Base-by-base conservation (phyloP, 2,797 vertebrate genomes). In the Ctenosaura bakeri region DNA sequence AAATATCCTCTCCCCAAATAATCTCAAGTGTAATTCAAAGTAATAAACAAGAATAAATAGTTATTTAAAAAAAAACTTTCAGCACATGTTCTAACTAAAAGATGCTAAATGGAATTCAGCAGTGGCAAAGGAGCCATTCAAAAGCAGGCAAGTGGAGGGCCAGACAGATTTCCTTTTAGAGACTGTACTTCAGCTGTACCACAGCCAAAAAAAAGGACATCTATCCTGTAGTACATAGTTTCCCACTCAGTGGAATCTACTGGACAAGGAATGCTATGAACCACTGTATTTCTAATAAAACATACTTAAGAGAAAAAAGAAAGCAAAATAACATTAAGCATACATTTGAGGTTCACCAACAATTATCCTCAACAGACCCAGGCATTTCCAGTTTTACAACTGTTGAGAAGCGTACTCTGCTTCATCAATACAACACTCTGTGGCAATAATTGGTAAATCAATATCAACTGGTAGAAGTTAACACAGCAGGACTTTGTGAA, bases 401-500 rank as follows among this genome's bases (percentile, higher is more conserved):
- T 93, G 24, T n/a, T 90, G 90, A 90, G 38, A 6, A 91, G 29
- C 2, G 69, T 12, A 87, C 73, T 92, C 46, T 85, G 66, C 82
- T 81, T 81, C 85, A 84, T 92, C 35, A 90, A 71, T 35, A 87
- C 1, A 4, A 46, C 4, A 16, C 0, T 87, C 84, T n/a, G 66
- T 90, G 38, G 64, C 12, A 93, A 54, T 88, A 88, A 89, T 18
- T 91, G 80, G 46, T 38, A 90, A 91, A 93, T 91, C 54, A 71
- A 50, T 80, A 91, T 1, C 22, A 91, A 91, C 24, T 77, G 73
- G 69, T 26, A 52, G 7, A 92, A 64, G 91, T 95, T 92, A 92
- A 85, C 46, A 87, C 29, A 90, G 69, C 1, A 52, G 6, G 62
- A 83, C 64, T 92, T 92, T 90, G 88, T 91, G 52, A 92, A 73